These are phyloP conservation scores for Drosophila pallidifrons DNA, from an alignment of 1,140 invertebrate genomes.

Conservation along the genomic window DNA sequence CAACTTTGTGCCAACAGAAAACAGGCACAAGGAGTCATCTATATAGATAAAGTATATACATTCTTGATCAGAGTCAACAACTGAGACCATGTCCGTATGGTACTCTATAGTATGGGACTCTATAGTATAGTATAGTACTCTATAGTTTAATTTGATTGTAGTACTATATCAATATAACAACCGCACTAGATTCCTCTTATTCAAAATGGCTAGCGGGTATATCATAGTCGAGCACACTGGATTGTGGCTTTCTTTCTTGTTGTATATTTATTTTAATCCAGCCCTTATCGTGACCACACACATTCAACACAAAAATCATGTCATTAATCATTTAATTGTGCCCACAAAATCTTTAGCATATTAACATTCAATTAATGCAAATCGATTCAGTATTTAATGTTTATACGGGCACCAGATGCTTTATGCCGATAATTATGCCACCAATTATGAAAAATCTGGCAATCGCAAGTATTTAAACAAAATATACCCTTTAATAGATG, in stretches of 20 bases:
- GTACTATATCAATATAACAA: too few species aligned
- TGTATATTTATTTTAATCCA: not conserved
- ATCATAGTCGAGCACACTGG: too few species aligned
- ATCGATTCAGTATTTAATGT: constrained; percentile 56
- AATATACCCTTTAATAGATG: not conserved
- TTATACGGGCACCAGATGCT: constrained; percentile 51
- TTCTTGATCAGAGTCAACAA: too few species aligned
- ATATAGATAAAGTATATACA: too few species aligned
- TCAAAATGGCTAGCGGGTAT: too few species aligned
- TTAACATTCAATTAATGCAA: constrained; percentile 79
- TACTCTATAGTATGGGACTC: too few species aligned
- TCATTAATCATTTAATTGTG: constrained; percentile 77
- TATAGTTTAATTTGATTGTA: too few species aligned
- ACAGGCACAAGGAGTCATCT: too few species aligned
- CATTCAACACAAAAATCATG: constrained; percentile 17
- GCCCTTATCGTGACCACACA: not conserved
- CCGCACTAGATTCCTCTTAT: too few species aligned
- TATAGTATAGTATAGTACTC: too few species aligned
- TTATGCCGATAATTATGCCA: constrained; percentile 49
- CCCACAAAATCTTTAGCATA: constrained; percentile 59
- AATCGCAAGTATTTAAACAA: not conserved
- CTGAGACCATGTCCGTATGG: too few species aligned
- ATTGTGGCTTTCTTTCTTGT: too few species aligned
- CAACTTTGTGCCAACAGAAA: not conserved
- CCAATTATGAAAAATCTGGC: constrained; percentile 5